Evolutionary conservation across 2,113 vertebrate species (phyloP).

Genomic region (Microcebus jonahi): DNA sequence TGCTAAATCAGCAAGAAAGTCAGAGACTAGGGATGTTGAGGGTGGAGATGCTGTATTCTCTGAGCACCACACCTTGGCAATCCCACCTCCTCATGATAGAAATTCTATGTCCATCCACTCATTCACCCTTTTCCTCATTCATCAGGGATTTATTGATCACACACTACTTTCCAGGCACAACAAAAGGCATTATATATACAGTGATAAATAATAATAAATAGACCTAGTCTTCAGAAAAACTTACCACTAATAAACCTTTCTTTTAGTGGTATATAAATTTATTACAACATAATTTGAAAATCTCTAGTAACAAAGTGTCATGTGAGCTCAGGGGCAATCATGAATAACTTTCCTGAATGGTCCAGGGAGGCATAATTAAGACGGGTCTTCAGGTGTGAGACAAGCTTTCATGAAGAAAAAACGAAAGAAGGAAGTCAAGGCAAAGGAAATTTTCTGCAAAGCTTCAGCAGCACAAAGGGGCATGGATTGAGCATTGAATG

Average conservation of each 20-base stretch:
- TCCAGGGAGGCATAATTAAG: not conserved
- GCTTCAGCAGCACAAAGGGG: not conserved
- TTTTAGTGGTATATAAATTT: not conserved
- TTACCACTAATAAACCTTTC: not conserved
- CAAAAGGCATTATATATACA: rapidly evolving
- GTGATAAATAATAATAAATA: not conserved
- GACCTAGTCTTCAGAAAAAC: not conserved
- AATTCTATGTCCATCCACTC: not conserved
- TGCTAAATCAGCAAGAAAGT: rapidly evolving
- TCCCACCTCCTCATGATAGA: not conserved
- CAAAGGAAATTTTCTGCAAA: not conserved
- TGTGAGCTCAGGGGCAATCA: not conserved
- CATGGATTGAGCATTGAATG: not conserved
- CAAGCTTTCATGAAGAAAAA: not conserved
- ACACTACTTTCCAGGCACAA: not conserved
- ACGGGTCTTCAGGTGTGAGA: not conserved
- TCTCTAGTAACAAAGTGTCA: not conserved
- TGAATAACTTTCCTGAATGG: not conserved
- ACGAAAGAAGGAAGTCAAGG: not conserved
- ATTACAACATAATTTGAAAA: not conserved
- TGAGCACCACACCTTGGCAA: not conserved
- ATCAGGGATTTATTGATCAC: not conserved
- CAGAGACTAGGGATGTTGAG: not conserved
- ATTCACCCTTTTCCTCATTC: not conserved
- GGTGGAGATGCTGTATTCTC: not conserved